Evolutionary conservation across 2,113 vertebrate species (phyloP), one percentile per base, ranked within the genome.

Genomic region (Tauraco erythrolophus): DNA sequence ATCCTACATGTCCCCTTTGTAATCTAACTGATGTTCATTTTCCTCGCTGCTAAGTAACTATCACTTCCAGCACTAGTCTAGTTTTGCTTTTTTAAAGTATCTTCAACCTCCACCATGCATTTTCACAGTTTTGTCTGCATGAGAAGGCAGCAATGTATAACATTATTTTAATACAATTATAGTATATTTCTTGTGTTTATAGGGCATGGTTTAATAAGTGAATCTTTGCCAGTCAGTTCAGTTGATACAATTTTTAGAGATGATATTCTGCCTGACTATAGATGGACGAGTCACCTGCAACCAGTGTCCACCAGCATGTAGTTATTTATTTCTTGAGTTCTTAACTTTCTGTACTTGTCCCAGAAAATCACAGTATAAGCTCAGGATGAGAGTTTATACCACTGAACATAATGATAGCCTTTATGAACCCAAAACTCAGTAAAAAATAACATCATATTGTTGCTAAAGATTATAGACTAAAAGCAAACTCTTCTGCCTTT

Each of bases 181-280:
- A 43, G 7, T 18, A 17, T 35, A 10, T 72, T 83, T 72, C 13
- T n/a, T 43, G 19, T 82, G 10, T 48, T 46, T 64, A 41, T 64
- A 31, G 5, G 2, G 71, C 28, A 60, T 31, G 10, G 37, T 84
- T 45, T 18, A 77, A 33, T 16, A 78, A 28, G 5, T 25, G 17
- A 72, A 39, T 30, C 11, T 65, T 89, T 61, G 16, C 4, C 19
- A 75, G 9, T 45, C 50, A 81, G 10, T 61, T 39, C 51, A 82
- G 12, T 4, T 58, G 24, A 39, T 66, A 61, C 2, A n/a, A 23
- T 33, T 83, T 84, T 64, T 64, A 66, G 13, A 82, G 24, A 69
- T 27, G 0, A 27, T 54, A 64, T 58, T 88, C 8, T 88, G 6
- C 15, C 19, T 3, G 0, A 37, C 35, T 77, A 4, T 11, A 37